Evolutionary conservation across 2,797 vertebrate species (phyloP).

Genomic region (Limosa lapponica): DNA sequence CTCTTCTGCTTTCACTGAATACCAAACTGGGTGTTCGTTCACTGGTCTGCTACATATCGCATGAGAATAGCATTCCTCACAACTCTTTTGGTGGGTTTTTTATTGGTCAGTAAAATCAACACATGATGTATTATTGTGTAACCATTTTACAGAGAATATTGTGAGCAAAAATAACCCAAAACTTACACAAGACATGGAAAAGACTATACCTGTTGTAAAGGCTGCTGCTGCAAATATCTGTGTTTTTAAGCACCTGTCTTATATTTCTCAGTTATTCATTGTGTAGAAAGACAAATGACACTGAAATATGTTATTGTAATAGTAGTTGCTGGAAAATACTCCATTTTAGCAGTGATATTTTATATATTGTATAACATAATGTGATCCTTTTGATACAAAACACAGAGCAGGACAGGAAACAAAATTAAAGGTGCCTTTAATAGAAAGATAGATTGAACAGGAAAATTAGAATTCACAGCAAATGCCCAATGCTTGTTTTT

Average conservation of each 20-base stretch:
- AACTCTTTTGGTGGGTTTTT: not conserved
- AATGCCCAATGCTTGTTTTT: not conserved
- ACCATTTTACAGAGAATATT: not conserved
- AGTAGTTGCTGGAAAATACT: not conserved
- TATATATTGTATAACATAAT: not conserved
- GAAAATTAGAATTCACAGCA: not conserved
- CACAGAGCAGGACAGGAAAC: not conserved
- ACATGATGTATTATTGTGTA: not conserved
- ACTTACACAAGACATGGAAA: not conserved
- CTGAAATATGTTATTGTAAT: not conserved
- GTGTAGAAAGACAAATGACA: not conserved
- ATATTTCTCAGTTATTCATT: not conserved
- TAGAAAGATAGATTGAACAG: not conserved
- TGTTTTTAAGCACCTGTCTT: not conserved
- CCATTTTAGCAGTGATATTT: not conserved
- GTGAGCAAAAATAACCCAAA: not conserved
- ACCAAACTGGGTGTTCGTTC: not conserved
- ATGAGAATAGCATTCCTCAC: not conserved
- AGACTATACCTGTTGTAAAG: accelerated
- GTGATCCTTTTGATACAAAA: not conserved
- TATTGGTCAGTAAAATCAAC: not conserved
- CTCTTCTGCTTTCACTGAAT: not conserved
- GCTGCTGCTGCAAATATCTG: not conserved
- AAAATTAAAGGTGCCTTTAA: not conserved
- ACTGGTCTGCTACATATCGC: not conserved